phyloP scores from a whole-genome alignment of 2,797 vertebrate genomes.

The Synanceia verrucosa region DNA sequence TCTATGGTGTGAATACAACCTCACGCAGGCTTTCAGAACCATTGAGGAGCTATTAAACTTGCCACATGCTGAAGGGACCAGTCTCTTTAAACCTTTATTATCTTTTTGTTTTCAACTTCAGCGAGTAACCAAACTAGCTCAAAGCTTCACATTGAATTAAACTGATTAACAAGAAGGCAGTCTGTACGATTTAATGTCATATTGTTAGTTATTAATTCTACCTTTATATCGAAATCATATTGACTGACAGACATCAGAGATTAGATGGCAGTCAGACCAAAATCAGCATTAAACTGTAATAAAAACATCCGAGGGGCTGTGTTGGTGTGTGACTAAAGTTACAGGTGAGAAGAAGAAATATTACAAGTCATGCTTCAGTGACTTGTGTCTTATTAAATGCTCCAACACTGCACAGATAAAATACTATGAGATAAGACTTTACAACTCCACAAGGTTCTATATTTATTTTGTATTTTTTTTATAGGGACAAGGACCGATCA shows the following conservation, averaged over 20 bases:
- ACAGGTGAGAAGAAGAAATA: background rate
- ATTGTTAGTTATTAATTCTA: background rate
- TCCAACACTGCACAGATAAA: background rate
- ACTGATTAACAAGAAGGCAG: background rate
- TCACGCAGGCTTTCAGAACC: background rate
- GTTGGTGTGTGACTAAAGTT: background rate
- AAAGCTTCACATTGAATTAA: background rate
- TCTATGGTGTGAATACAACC: background rate
- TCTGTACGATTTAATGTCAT: background rate
- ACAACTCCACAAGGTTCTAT: background rate
- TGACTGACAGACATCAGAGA: background rate
- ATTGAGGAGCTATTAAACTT: background rate
- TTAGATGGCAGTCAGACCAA: background rate
- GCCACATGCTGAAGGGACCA: background rate
- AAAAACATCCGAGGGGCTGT: background rate
- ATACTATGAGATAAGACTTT: background rate
- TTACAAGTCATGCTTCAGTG: background rate
- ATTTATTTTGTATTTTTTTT: background rate
- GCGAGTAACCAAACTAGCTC: too few relatives aligned
- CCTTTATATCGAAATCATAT: background rate
- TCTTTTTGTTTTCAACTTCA: too few relatives aligned
- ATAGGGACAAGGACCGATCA: background rate
- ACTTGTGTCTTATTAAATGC: background rate
- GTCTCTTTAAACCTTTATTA: background rate
- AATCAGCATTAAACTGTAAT: background rate